These are phyloP conservation scores for rat (Rattus norvegicus) DNA, from an alignment of 2,113 vertebrate species.

Conservation along the genomic window GRCr8 NC_086039.1:126776001-126776500, in stretches of 20 bases:
- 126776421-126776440: neutral
- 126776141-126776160: neutral
- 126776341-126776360: neutral
- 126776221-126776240: neutral
- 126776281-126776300: neutral
- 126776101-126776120: neutral
- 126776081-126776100: neutral
- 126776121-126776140: neutral
- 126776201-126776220: neutral
- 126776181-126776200: neutral
- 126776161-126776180: neutral
- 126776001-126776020: neutral
- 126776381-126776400: slow-evolving; percentile 2
- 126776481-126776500: neutral
- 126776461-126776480: neutral
- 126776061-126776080: neutral
- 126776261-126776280: neutral
- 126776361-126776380: slow-evolving; percentile 21
- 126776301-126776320: slow-evolving; percentile 39
- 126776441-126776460: slow-evolving; percentile 17
- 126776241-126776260: neutral
- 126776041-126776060: neutral
- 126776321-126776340: slow-evolving; percentile 46
- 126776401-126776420: neutral
- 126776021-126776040: neutral